Conservation (phyloP, 2,113 vertebrate genomes). For the Climacteris rufus region DNA sequence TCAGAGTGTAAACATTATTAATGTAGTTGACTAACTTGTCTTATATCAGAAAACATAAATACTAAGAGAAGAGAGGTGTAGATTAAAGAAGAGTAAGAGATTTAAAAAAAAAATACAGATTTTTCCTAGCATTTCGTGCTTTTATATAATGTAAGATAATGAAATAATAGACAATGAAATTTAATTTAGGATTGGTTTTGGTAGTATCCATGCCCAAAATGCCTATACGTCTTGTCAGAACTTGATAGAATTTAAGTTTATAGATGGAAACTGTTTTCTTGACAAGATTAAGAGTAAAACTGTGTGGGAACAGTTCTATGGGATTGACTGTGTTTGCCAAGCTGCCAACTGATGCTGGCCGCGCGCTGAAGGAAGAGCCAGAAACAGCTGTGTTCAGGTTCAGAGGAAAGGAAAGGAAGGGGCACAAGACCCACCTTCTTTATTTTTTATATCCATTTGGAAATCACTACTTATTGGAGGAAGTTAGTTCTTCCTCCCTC, state of each 20-base stretch:
- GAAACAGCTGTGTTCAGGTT: no score
- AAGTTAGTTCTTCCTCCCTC: no score
- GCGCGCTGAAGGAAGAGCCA: no score
- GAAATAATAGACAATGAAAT: neutral
- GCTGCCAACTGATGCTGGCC: no score
- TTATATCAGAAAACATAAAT: neutral
- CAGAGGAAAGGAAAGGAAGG: no score
- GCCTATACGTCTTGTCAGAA: neutral
- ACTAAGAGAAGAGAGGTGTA: neutral
- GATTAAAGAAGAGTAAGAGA: neutral
- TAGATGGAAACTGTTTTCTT: neutral
- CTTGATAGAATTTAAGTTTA: neutral
- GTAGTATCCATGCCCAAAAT: neutral
- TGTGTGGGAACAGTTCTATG: neutral
- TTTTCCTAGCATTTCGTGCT: neutral
- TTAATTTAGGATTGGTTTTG: neutral
- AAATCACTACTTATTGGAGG: no score
- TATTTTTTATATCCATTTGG: no score
- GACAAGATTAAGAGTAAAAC: neutral
- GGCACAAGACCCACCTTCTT: no score
- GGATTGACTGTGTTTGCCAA: neutral
- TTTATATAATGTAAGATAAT: no score
- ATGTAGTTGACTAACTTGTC: neutral
- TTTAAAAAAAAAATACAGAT: neutral
- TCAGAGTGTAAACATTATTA: slow-evolving; percentile 20